Evolutionary conservation across 1,140 invertebrate genomes (phyloP), one percentile per base, ranked within the genome.

Genomic region (Calliopsis andreniformis): DNA sequence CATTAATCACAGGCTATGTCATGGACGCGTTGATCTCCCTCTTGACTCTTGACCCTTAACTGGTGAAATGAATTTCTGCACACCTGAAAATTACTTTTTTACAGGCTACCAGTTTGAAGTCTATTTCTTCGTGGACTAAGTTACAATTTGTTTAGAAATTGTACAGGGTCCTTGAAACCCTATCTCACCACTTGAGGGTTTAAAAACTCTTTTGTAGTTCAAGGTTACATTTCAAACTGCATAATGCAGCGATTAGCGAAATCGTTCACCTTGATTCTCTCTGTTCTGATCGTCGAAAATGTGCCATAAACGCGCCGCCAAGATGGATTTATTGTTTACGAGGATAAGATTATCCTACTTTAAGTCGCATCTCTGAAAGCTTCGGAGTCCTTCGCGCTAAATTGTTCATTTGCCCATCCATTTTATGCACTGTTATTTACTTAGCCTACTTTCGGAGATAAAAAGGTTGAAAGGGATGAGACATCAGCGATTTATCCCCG

Each of bases 321-420:
- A 39, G 10, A 8, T 25, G 20, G 39, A 61, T 70, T 35, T 49
- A 61, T 23, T 20, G n/a, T 45, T 23, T 1, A 16, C n/a, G 0
- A 25, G n/a, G 1, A n/a, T 0, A 7, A 23, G 43, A 49, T 62
- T 12, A 28, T 62, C n/a, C 16, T 49, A 30, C 25, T 32, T 43
- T 0, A 42, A 53, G 20, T 20, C 7, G 1, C 10, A 72, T 39
- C 35, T 10, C 25, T 3, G 14, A 1, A 30, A 28, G 23, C 30
- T 25, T 28, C 23, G 45, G 18, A 63, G 42, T 45, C 39, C 35
- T 63, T 47, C 43, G 23, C 61, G 42, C 30, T 2, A 28, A 42
- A 63, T 71, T 56, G 68, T 71, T 51, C 14, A 23, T 30, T 56
- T 63, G 47, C 23, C 63, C 67, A n/a, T 47, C 55, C 43, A 70